Base-by-base conservation (phyloP, 2,888 invertebrate genomes). In the Hypselothyrea guttata region DNA sequence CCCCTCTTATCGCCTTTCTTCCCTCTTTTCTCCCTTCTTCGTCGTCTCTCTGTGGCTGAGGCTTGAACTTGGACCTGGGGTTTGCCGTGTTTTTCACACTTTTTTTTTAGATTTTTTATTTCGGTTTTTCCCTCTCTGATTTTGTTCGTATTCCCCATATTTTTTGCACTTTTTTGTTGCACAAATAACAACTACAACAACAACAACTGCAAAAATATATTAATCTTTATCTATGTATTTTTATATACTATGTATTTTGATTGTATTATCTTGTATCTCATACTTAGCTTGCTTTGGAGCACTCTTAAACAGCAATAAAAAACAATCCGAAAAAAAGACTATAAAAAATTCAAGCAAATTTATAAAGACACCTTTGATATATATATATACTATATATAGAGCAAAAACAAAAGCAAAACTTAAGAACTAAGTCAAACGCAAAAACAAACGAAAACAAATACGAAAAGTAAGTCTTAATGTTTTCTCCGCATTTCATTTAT, bases 241-340 rank as follows among this genome's bases (percentile, higher is more conserved):
- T 67, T 82, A 74, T 74, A 82, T 74, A 82, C 76, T 82, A 72
- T 70, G 84, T 79, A 79, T 75, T 86, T 84, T 85, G 73, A 86
- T 75, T 86, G 73, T 87, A 81, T 79, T 84, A 87, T 88, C 86
- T 86, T 88, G 85, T 88, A 88, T 89, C 85, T 89, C 89, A 88
- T 89, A 89, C 86, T 87, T 89, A 89, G 89, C 89, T 89, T 89
- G 90, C 89, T 89, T 89, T 89, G 89, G 90, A 89, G 89, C 90
- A 89, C 90, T 22, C 22, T 86, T 81, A 87, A 87, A 85, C 86
- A 82, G 77, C 87, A 85, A 78, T 77, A 75, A 82, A 48, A 75
- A 38, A 56, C 66, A 67, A 60, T 54, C 52, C 42, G 41, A 28
- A 52, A 56, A 41, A 70, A 78, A 70, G 46, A 75, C 75, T 58